A percentile compares a stretch with the other conserved stretches of the same genome.
These are phyloP conservation scores for Papilio helenus DNA, from an alignment of 1,140 invertebrate genomes.

Conservation along the genomic window DNA sequence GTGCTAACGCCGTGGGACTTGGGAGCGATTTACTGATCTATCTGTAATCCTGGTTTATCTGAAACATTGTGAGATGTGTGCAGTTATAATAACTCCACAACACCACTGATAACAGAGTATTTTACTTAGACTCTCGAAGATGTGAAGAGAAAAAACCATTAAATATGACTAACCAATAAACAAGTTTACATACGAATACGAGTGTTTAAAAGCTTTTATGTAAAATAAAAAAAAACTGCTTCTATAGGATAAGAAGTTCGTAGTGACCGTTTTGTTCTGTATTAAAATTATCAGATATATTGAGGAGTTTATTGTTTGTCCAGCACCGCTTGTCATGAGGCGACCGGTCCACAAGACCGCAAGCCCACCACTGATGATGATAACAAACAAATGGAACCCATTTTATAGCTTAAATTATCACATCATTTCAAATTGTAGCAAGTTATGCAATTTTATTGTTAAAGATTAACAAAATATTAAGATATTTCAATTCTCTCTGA, in stretches of 20 bases:
- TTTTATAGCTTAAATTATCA: not conserved
- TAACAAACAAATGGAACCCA: not conserved
- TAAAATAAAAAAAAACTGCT: slow-evolving; percentile 2
- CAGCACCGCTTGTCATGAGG: not conserved
- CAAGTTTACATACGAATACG: not conserved
- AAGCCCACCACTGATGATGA: not conserved
- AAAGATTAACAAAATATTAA: not conserved
- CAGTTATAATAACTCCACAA: too few species aligned
- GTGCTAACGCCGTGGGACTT: slow-evolving; percentile 12
- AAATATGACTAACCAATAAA: too few species aligned
- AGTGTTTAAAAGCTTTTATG: not conserved
- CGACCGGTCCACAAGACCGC: not conserved
- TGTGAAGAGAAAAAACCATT: too few species aligned
- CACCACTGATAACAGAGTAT: too few species aligned
- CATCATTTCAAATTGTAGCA: not conserved
- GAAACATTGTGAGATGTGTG: not conserved
- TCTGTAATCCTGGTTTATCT: not conserved
- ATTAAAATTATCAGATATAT: not conserved
- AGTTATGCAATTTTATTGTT: not conserved
- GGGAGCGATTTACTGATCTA: not conserved
- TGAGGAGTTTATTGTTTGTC: not conserved
- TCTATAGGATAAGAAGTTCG: not conserved
- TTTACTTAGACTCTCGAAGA: too few species aligned
- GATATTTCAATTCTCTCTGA: too few species aligned
- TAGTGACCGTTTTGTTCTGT: not conserved